These are phyloP conservation scores for Eriocheir sinensis DNA, from an alignment of 1,140 invertebrate species.

Conservation along the genomic window DNA sequence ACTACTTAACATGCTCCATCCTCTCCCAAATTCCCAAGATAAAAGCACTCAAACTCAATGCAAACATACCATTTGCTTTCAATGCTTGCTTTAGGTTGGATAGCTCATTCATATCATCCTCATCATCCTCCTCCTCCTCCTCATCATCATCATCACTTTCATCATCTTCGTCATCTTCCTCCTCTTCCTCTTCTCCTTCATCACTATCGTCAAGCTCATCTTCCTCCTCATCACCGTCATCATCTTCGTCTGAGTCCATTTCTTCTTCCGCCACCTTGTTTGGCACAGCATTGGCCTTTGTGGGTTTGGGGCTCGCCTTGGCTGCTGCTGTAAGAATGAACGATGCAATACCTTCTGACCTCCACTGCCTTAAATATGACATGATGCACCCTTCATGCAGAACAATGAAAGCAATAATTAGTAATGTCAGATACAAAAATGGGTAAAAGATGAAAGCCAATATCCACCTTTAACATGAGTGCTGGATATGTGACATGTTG, in stretches of 20 bases:
- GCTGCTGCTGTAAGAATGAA: neutral
- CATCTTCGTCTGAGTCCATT: constrained; percentile 79
- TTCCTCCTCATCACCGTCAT: constrained; percentile 82
- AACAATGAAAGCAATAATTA: too few relatives aligned
- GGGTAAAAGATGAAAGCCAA: too few relatives aligned
- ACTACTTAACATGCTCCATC: too few relatives aligned
- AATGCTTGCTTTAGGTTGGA: neutral
- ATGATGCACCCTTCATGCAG: too few relatives aligned
- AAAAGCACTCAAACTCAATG: too few relatives aligned
- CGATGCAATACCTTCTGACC: too few relatives aligned
- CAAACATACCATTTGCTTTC: neutral
- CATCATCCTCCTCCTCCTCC: constrained; percentile 71
- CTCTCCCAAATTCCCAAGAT: too few relatives aligned
- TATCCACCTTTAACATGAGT: too few relatives aligned
- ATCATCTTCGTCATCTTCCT: constrained; percentile 82
- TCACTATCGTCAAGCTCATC: constrained; percentile 79
- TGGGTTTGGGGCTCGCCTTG: neutral
- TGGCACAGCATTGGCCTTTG: neutral
- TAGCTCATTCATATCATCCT: constrained; percentile 52
- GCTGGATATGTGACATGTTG: too few relatives aligned
- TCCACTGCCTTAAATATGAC: too few relatives aligned
- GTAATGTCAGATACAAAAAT: too few relatives aligned
- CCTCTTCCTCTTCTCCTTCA: constrained; percentile 81
- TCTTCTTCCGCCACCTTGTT: neutral
- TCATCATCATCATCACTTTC: constrained; percentile 81